Evolutionary conservation across 1,140 invertebrate genomes (phyloP).

Genomic region (Drosophila punjabiensis): DNA sequence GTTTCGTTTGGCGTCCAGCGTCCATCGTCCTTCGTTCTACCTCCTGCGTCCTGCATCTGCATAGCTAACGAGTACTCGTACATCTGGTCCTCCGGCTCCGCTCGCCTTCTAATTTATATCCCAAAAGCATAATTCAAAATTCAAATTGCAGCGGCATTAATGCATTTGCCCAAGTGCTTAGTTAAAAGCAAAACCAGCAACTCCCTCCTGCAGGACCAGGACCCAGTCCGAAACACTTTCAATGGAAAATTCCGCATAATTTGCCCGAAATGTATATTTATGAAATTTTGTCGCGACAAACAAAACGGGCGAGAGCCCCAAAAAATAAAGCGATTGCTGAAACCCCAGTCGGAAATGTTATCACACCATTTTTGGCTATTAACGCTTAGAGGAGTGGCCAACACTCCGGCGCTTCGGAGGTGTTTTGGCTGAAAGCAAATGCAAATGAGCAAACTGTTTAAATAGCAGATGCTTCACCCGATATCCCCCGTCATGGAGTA

Average conservation of each 20-base stretch:
- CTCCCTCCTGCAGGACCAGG: constrained; percentile 7
- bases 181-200: constrained; percentile 58
- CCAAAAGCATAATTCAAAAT: constrained; percentile 74
- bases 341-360: constrained; percentile 20
- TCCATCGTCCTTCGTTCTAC: neutral
- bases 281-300: constrained; percentile 68
- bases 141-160: constrained; percentile 76
- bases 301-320: constrained; percentile 5
- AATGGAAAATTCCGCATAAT: constrained; percentile 69
- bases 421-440: constrained; percentile 71
- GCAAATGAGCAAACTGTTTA: constrained; percentile 78
- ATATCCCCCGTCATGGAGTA: neutral
- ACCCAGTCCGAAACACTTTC: constrained; percentile 30
- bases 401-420: constrained; percentile 38
- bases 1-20: constrained; percentile 2
- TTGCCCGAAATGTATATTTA: constrained; percentile 73
- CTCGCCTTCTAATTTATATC: constrained; percentile 60
- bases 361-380: constrained; percentile 56
- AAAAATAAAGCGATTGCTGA: constrained; percentile 17
- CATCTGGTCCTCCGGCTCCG: constrained; percentile 15
- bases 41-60: constrained; percentile 12
- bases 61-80: constrained; percentile 53
- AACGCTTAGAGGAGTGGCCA: constrained; percentile 21
- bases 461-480: constrained; percentile 53
- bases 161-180: constrained; percentile 59